Percentiles rank a stretch among this genome's conserved stretches.
Conservation (phyloP, 2,888 invertebrate genomes). For the Operophtera brumata region DNA sequence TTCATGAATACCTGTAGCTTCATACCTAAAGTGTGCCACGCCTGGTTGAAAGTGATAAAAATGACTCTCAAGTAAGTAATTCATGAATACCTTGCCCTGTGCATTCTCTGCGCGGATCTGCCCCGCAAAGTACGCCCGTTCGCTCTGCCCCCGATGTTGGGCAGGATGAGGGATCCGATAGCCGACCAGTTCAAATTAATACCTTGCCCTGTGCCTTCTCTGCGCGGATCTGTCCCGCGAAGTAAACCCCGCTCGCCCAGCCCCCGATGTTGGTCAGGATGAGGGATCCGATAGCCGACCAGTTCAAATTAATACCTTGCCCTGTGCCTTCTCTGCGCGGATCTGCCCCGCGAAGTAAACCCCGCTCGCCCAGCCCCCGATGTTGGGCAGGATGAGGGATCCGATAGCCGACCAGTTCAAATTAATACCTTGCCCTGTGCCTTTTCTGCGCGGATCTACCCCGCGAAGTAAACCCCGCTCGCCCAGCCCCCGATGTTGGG, state of each 20-base stretch:
- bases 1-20: constrained; percentile 5
- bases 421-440: constrained; percentile 45
- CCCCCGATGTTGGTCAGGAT: constrained; percentile 87
- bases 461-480: too few species aligned
- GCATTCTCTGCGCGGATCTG: constrained; percentile 21
- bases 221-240: constrained; percentile 25
- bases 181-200: constrained; percentile 49
- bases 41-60: too few species aligned
- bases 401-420: too few species aligned
- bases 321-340: too few species aligned
- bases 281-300: constrained; percentile 69
- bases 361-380: too few species aligned
- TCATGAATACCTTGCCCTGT: constrained; percentile 34
- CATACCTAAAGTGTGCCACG: too few species aligned
- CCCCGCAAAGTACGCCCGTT: constrained; percentile 62
- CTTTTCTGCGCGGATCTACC: too few species aligned
- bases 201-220: constrained; percentile 35
- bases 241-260: constrained; percentile 75
- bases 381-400: too few species aligned
- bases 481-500: too few species aligned
- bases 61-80: not conserved
- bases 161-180: constrained; percentile 80
- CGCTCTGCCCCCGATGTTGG: constrained; percentile 86
- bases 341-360: too few species aligned
- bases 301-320: constrained; percentile 53